Percentiles rank a stretch among this genome's conserved stretches.
phyloP scores from a whole-genome alignment of 2,888 invertebrate genomes.

The Lasioglossum villosulum region DNA sequence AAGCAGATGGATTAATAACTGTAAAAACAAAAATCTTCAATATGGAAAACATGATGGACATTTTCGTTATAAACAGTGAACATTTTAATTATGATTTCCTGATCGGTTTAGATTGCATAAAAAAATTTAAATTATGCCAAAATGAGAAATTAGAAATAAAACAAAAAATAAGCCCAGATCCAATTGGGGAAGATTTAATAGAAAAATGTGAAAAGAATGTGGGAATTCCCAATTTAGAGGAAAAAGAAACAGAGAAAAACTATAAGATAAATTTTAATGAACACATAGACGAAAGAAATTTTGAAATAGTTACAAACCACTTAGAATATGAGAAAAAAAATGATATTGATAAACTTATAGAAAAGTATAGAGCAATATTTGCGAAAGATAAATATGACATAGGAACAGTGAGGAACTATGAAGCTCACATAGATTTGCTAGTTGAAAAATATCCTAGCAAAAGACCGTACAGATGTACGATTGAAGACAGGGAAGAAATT shows the following conservation, averaged over 20 bases:
- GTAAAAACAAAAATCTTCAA: conserved; percentile 52
- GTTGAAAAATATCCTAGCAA: conserved; percentile 49
- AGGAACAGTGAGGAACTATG: conserved; percentile 35
- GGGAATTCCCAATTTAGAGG: too few relatives aligned
- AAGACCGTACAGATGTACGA: conserved; percentile 42
- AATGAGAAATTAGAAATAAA: conserved; percentile 52
- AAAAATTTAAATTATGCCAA: conserved; percentile 53
- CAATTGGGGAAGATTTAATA: background rate
- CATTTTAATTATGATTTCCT: conserved; percentile 53
- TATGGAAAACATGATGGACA: conserved; percentile 44
- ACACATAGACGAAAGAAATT: too few relatives aligned
- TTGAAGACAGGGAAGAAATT: conserved; percentile 52
- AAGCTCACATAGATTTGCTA: conserved; percentile 44
- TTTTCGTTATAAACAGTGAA: conserved; percentile 56
- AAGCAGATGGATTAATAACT: conserved; percentile 46
- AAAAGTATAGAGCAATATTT: conserved; percentile 57
- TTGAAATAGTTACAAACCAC: too few relatives aligned
- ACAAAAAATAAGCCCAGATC: conserved; percentile 27
- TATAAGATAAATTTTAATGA: background rate
- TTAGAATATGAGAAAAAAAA: conserved; percentile 20
- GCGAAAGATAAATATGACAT: conserved; percentile 59
- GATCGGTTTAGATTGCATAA: conserved; percentile 54
- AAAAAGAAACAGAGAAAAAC: conserved; percentile 19
- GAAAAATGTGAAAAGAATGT: too few relatives aligned
- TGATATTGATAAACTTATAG: conserved; percentile 38